Conservation (phyloP, 92 coral and sea anemone species). For the Porites evermanni region DNA sequence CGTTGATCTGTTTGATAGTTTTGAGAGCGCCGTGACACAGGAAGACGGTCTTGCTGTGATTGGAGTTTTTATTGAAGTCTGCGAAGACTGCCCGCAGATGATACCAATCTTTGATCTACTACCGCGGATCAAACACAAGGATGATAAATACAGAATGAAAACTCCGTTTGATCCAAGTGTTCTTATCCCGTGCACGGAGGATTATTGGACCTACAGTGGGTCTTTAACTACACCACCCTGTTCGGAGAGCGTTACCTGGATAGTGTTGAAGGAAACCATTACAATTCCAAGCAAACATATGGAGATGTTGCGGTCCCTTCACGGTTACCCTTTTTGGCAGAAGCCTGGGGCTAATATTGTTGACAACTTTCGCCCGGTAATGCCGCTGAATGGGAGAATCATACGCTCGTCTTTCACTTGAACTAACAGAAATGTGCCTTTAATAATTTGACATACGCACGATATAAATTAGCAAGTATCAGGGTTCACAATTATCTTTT, state of each 20-base stretch:
- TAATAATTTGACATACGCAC: too few species aligned
- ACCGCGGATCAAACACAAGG: slow-evolving; percentile 49
- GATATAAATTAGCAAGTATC: not conserved
- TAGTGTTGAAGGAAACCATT: slow-evolving; percentile 60
- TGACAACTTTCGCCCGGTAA: slow-evolving; percentile 49
- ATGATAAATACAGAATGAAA: slow-evolving; percentile 40
- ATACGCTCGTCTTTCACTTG: slow-evolving; percentile 42
- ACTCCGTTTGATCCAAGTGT: slow-evolving; percentile 43
- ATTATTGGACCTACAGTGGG: slow-evolving; percentile 71
- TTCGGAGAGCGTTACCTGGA: slow-evolving; percentile 75
- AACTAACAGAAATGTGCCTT: not conserved
- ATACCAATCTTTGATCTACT: slow-evolving; percentile 52
- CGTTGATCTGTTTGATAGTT: slow-evolving; percentile 60
- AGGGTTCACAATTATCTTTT: not conserved
- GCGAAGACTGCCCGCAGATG: slow-evolving; percentile 41
- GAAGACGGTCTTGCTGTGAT: slow-evolving; percentile 83
- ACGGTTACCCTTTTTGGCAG: slow-evolving; percentile 33
- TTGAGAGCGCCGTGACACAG: slow-evolving; percentile 67
- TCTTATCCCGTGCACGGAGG: slow-evolving; percentile 40
- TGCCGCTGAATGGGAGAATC: slow-evolving; percentile 48
- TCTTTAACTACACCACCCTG: slow-evolving; percentile 74
- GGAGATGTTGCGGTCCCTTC: slow-evolving; percentile 53
- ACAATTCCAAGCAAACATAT: slow-evolving; percentile 43
- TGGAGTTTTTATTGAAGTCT: slow-evolving; percentile 79
- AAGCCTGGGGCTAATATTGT: slow-evolving; percentile 37